Evolutionary conservation across 1,140 invertebrate genomes (phyloP), one percentile per base, ranked within the genome.

Genomic region (Caenorhabditis elegans): DNA sequence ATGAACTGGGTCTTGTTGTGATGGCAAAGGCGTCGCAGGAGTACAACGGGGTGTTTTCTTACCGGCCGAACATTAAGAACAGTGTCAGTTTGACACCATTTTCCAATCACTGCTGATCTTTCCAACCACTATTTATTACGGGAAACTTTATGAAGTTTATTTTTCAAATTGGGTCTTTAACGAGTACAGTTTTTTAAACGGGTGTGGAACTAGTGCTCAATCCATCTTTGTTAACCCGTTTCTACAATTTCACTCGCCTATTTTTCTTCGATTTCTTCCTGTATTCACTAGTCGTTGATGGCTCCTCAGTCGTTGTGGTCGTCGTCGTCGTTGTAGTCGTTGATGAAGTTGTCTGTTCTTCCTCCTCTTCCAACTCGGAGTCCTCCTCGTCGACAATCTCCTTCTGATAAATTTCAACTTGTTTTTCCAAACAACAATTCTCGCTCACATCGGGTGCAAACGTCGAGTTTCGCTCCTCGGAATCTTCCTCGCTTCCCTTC

Each of bases 341-440:
- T 10, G 78, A 6, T 22, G 51, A 24, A 3, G 78, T 43, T 39
- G 53, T 26, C 53, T 36, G 39, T 6, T 65, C 48, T 15, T 79
- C 78, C 8, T 43, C 53, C 24, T 79, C 78, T 22, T 79, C 78
- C 13, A 51, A 28, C 55, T 79, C 78, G 8, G 51, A 79, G n/a
- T 79, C 78, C 55, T 79, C 78, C 28, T 79, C 78, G 24, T 79
- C 78, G 26, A 70, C 55, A 24, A 55, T 79, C 28, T 70, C 60
- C 60, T 70, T 70, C 60, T 70, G 60, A 70, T 70, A 70, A 70
- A 70, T 70, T 43, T 70, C 60, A 39, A 70, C 60, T 70, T 70
- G 60, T 70, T 70, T 70, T 70, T 39, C 60, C 60, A 70, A 70
- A 70, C 60, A 70, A 70, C 60, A 70, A 36, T 39, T 70, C 60